These are phyloP conservation scores for Bombylius discolor DNA, from an alignment of 2,888 invertebrate species.

Conservation along the genomic window DNA sequence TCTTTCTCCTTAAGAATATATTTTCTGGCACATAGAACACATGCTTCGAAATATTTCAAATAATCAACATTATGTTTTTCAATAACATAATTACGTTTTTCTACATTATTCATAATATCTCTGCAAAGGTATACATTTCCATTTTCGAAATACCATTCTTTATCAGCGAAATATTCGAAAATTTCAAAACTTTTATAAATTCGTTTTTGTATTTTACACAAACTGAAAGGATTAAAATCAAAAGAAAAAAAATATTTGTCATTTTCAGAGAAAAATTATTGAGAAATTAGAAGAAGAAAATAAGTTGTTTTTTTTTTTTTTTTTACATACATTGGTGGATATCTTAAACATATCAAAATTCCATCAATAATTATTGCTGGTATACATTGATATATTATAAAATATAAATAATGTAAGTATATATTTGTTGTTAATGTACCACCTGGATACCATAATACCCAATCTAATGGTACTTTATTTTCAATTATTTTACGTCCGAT, in stretches of 20 bases:
- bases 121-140: conserved; percentile 47
- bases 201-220: conserved; percentile 69
- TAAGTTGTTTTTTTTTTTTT: no score
- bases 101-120: conserved; percentile 48
- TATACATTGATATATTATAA: conserved; percentile 76
- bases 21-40: conserved; percentile 63
- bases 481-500: conserved; percentile 64
- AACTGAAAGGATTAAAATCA: conserved; percentile 38
- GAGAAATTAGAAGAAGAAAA: no score
- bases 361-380: conserved; percentile 79
- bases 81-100: conserved; percentile 52
- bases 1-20: conserved; percentile 74
- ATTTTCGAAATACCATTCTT: conserved; percentile 81
- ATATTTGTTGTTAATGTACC: conserved; percentile 75
- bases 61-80: conserved; percentile 57
- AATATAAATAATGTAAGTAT: conserved; percentile 65
- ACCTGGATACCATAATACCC: conserved; percentile 74
- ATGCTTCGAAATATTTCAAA: conserved; percentile 69
- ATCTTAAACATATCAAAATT: conserved; percentile 63
- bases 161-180: conserved; percentile 83
- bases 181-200: conserved; percentile 78
- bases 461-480: conserved; percentile 70
- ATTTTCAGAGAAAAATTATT: no score
- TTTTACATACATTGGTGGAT: conserved; percentile 69
- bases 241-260: background rate